Percentiles rank a stretch among this genome's conserved stretches.
These are phyloP conservation scores for Caenorhabditis panamensis DNA, from an alignment of 2,888 invertebrate genomes.

Conservation along the genomic window DNA sequence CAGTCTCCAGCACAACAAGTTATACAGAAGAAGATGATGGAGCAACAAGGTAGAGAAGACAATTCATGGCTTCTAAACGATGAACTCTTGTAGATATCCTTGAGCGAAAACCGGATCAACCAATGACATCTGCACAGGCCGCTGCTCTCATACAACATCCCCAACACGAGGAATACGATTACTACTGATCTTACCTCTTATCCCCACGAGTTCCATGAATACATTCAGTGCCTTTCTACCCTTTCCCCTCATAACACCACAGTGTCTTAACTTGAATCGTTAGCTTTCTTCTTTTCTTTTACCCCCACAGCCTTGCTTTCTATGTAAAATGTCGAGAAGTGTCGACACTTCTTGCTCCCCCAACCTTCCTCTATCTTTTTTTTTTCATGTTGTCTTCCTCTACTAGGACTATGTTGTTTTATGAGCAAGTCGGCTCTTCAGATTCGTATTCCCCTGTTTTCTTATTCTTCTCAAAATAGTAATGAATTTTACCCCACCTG, in stretches of 20 bases:
- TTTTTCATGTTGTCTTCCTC: conserved; percentile 5
- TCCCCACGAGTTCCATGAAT: conserved; percentile 4
- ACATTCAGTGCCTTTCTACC: background rate
- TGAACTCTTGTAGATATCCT: conserved; percentile 5
- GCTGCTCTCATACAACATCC: conserved; percentile 45
- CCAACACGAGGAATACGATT: conserved; percentile 22
- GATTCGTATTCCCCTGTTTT: too few species aligned
- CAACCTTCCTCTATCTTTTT: background rate
- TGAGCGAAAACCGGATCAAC: conserved; percentile 5
- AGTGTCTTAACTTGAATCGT: too few species aligned
- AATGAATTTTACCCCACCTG: conserved; percentile 34
- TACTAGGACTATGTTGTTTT: background rate
- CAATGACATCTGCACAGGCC: conserved; percentile 46
- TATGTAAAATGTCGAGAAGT: conserved; percentile 3
- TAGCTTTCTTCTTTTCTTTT: background rate
- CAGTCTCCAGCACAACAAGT: conserved; percentile 43
- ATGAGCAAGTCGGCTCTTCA: background rate
- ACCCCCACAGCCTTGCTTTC: background rate
- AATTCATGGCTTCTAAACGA: background rate
- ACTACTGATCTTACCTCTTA: conserved; percentile 6
- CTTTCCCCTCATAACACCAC: too few species aligned
- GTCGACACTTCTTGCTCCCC: background rate
- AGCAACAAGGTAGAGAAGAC: conserved; percentile 22
- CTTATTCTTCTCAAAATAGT: background rate
- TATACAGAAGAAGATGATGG: conserved; percentile 47